Base-by-base conservation (phyloP, 2,797 vertebrate genomes). In the Bovichtus diacanthus region DNA sequence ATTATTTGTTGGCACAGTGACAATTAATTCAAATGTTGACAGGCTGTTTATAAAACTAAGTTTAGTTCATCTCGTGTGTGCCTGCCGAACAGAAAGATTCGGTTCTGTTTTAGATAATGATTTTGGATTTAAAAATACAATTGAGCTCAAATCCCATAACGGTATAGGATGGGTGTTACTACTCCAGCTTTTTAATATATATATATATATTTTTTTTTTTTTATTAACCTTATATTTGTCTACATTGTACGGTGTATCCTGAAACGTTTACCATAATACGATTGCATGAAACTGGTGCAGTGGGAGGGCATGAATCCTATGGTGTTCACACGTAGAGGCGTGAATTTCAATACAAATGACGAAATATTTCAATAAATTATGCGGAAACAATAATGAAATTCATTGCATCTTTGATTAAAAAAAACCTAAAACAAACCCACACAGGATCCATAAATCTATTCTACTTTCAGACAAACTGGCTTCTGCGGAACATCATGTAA, bases 261-360 rank as follows among this genome's bases (percentile, higher is more conserved):
- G 4, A 34, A 25, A 18, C n/a, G 46, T 65, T 75, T 12, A 43
- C 11, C 41, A 39, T 5, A 55, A 54, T 5, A n/a, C n/a, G n/a
- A n/a, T n/a, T n/a, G n/a, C n/a, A n/a, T n/a, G n/a, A n/a, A n/a
- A n/a, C n/a, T n/a, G n/a, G 60, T 12, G 31, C 19, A 1, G 8
- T 10, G 70, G 66, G 75, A 43, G 74, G 31, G 46, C 9, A 43
- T 76, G 49, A 87, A 67, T 84, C 76, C 75, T 49, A 44, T 65
- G 25, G 21, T 41, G 65, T 61, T 69, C 53, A 50, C n/a, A 10
- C n/a, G 27, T 3, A 47, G 38, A 61, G 50, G 60, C 21, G 29
- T 62, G 8, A 53, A 71, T 74, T 64, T 81, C 49, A 53, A 6
- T 9, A 23, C 34, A 36, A 46, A 31, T 7, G 1, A 10, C 6